Conservation (phyloP, 2,113 vertebrate genomes). For the Microtus oregoni region DNA sequence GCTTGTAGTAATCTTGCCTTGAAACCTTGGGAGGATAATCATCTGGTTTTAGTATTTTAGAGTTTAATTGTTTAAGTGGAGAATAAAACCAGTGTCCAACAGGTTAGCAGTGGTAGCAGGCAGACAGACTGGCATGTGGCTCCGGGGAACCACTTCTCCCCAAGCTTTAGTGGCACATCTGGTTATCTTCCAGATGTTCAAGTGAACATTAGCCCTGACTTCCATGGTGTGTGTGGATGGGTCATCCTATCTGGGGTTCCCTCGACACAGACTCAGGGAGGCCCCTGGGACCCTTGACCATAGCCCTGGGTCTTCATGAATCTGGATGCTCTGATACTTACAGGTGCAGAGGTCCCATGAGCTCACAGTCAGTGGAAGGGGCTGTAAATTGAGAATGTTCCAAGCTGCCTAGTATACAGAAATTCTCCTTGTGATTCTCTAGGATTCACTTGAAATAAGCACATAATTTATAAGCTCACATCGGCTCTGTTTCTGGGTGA, state of each 20-base stretch:
- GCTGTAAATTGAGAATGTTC: neutral
- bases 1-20: constrained; percentile 50
- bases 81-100: constrained; percentile 42
- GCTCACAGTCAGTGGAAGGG: neutral
- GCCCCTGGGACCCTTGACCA: too few relatives aligned
- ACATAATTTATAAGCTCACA: too few relatives aligned
- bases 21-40: constrained; percentile 55
- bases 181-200: neutral
- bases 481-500: neutral
- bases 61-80: constrained; percentile 65
- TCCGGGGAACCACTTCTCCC: neutral
- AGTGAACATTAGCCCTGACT: neutral
- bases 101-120: neutral
- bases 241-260: neutral
- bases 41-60: constrained; percentile 53
- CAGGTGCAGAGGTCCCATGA: too few relatives aligned
- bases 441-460: neutral
- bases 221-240: neutral
- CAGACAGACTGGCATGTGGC: neutral
- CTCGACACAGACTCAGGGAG: neutral
- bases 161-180: neutral
- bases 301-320: neutral
- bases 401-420: too few relatives aligned
- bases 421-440: too few relatives aligned
- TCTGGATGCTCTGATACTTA: too few relatives aligned